A percentile compares a stretch with the other conserved stretches of the same genome.
These are phyloP conservation scores for Nyctereutes procyonoides DNA, from an alignment of 2,113 vertebrate genomes.

Conservation along the genomic window DNA sequence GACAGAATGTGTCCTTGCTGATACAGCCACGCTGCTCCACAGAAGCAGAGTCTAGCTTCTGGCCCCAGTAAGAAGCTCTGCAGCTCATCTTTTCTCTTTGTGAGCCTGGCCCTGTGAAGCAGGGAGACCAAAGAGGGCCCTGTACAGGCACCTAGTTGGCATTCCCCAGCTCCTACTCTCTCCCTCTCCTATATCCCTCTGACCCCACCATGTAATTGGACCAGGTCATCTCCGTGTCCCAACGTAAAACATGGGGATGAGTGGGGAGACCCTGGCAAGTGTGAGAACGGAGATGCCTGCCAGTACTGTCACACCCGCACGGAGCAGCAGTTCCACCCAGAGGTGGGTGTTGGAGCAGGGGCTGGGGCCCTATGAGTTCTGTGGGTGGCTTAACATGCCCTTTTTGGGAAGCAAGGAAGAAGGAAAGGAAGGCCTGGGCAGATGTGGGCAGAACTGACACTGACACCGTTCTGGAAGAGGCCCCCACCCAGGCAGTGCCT, in stretches of 20 bases:
- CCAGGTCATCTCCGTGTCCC: constrained; percentile 95
- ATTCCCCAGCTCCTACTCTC: neutral
- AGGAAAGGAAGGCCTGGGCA: neutral
- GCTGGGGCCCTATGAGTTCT: accelerated
- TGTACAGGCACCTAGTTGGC: neutral
- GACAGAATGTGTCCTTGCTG: neutral
- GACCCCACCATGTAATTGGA: constrained; percentile 25
- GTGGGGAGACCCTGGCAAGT: constrained; percentile 99
- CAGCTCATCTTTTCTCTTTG: neutral
- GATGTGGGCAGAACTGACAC: neutral
- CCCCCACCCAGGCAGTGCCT: neutral
- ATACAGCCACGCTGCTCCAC: neutral
- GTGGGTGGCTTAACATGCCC: accelerated
- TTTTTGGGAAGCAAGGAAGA: neutral
- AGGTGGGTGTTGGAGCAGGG: constrained; percentile 86
- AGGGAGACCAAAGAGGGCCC: neutral
- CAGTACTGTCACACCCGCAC: constrained; percentile 98
- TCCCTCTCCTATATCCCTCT: neutral
- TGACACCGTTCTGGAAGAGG: neutral
- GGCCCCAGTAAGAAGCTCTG: neutral
- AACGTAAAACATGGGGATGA: constrained; percentile 98
- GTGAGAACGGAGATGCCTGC: constrained; percentile 95
- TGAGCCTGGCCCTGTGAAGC: neutral
- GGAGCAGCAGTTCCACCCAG: constrained; percentile 98
- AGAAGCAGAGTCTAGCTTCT: neutral